phyloP scores from a whole-genome alignment of 2,888 invertebrate species.

The Synanthedon myopaeformis region DNA sequence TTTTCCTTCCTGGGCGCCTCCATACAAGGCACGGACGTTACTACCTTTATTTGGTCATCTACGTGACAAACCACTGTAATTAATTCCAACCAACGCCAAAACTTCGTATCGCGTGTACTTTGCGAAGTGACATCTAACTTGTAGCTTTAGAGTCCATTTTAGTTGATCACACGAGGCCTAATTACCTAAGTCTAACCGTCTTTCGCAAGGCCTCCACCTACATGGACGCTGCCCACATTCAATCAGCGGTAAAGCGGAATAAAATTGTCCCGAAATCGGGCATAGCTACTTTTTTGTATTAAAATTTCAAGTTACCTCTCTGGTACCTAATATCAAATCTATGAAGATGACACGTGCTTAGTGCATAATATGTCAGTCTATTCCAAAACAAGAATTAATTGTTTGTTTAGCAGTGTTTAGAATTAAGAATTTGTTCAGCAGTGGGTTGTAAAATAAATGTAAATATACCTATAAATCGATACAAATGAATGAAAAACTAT shows the following conservation, averaged over 20 bases:
- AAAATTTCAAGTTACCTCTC: too few relatives aligned
- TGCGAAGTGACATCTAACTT: conserved; percentile 38
- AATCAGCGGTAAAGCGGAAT: conserved; percentile 40
- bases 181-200: conserved; percentile 49
- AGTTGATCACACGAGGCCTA: conserved; percentile 17
- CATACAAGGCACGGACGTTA: conserved; percentile 49
- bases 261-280: conserved; percentile 44
- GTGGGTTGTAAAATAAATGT: too few relatives aligned
- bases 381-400: too few relatives aligned
- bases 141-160: conserved; percentile 37
- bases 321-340: too few relatives aligned
- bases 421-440: too few relatives aligned
- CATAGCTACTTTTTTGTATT: too few relatives aligned
- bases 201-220: conserved; percentile 62
- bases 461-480: too few relatives aligned
- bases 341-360: too few relatives aligned
- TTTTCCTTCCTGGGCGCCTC: conserved; percentile 53
- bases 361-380: too few relatives aligned
- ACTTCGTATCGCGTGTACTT: conserved; percentile 29
- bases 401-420: too few relatives aligned
- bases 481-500: too few relatives aligned
- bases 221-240: conserved; percentile 59
- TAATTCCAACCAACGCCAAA: conserved; percentile 59
- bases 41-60: conserved; percentile 56
- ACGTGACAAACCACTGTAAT: conserved; percentile 60